Evolutionary conservation across 2,797 vertebrate species (phyloP).

Genomic region (Sebastes steindachneri): DNA sequence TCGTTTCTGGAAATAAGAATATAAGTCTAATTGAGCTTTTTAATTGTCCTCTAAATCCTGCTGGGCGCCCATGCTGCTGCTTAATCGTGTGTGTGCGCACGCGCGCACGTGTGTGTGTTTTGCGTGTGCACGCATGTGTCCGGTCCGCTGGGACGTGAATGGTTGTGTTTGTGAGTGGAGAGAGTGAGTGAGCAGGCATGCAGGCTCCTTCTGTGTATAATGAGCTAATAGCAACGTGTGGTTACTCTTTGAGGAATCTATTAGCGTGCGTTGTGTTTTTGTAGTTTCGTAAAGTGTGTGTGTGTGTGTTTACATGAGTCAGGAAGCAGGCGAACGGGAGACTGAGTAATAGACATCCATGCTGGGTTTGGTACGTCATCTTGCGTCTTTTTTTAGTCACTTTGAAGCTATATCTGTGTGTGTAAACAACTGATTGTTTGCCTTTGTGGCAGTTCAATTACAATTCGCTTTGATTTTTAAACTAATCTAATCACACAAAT

Average conservation of each 20-base stretch:
- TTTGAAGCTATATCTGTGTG: background rate
- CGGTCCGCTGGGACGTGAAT: slow-evolving; percentile 50
- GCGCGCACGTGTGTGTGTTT: slow-evolving; percentile 10
- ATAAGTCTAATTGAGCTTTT: slow-evolving; percentile 77
- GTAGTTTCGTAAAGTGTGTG: background rate
- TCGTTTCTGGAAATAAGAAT: slow-evolving; percentile 67
- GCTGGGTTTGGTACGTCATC: slow-evolving; percentile 1
- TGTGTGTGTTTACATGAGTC: slow-evolving; percentile 21
- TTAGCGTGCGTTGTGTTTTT: slow-evolving; percentile 28
- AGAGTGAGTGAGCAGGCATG: slow-evolving; percentile 25
- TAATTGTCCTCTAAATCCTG: slow-evolving; percentile 80
- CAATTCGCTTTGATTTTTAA: slow-evolving; percentile 36
- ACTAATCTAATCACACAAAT: slow-evolving; percentile 27
- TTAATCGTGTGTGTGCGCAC: slow-evolving; percentile 46
- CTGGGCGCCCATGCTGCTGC: slow-evolving; percentile 70
- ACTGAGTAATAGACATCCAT: background rate
- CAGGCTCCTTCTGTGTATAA: slow-evolving; percentile 47
- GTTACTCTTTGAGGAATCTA: slow-evolving; percentile 56
- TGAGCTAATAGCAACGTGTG: slow-evolving; percentile 55
- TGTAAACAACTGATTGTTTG: slow-evolving; percentile 8
- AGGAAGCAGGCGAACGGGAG: background rate
- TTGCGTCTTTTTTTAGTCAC: background rate
- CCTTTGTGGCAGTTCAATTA: background rate
- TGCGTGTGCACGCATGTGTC: slow-evolving; percentile 23
- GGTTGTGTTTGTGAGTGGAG: slow-evolving; percentile 27